These are phyloP conservation scores for Apotomis betuletana DNA, from an alignment of 2,888 invertebrate species.

Conservation along the genomic window DNA sequence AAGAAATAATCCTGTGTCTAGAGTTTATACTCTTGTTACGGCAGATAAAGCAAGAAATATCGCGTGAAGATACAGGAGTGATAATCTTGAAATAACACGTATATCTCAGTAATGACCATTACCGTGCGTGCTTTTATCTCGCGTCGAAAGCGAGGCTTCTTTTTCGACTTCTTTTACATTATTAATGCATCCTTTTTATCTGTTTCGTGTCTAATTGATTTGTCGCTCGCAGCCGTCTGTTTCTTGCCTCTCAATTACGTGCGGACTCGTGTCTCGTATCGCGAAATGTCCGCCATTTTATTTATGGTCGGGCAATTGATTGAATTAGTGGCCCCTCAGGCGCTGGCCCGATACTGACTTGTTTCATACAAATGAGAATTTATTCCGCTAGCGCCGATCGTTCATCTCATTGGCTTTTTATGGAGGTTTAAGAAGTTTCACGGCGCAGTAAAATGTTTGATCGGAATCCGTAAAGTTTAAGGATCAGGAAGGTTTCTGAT, in stretches of 20 bases:
- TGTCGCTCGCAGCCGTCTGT: conserved; percentile 73
- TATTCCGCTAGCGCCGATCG: conserved; percentile 63
- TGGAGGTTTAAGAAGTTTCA: conserved; percentile 46
- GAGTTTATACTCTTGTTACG: conserved; percentile 30
- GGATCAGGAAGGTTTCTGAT: conserved; percentile 19
- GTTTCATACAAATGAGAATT: conserved; percentile 68
- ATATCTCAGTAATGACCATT: conserved; percentile 41
- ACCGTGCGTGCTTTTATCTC: conserved; percentile 36
- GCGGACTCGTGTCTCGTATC: conserved; percentile 68
- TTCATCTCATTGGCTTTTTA: conserved; percentile 59
- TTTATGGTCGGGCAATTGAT: conserved; percentile 80
- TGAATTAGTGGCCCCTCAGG: conserved; percentile 81
- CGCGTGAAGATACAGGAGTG: conserved; percentile 32
- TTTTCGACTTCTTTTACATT: conserved; percentile 62
- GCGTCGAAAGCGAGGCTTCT: conserved; percentile 55
- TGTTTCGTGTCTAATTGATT: conserved; percentile 75
- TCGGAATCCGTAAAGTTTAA: conserved; percentile 27
- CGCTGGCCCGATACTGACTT: conserved; percentile 68
- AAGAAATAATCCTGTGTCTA: conserved; percentile 22
- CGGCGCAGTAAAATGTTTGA: conserved; percentile 31
- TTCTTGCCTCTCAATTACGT: conserved; percentile 79
- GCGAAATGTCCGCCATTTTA: conserved; percentile 73
- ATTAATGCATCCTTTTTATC: conserved; percentile 78
- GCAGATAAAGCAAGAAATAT: conserved; percentile 35
- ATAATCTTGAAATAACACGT: conserved; percentile 36